Evolutionary conservation across 2,888 invertebrate genomes (phyloP), one percentile per base, ranked within the genome.

Genomic region (Daptonema setosum): DNA sequence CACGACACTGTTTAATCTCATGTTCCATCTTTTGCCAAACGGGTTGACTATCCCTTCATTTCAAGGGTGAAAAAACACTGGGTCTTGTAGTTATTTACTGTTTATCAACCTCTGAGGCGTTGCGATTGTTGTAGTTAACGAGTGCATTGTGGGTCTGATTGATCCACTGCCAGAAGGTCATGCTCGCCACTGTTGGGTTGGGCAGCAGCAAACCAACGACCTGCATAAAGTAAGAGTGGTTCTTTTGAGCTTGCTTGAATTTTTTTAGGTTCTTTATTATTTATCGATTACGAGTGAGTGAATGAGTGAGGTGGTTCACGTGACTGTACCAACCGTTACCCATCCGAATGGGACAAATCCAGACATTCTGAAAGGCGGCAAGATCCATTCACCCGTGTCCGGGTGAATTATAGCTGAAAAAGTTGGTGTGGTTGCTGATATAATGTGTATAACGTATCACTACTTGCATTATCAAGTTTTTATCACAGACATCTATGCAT

Each of bases 71-170:
- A 41, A 41, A 41, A 20, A 14, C 11, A 14, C 20, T 41, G 41
- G 11, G 20, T 41, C 41, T 11, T 41, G 11, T 14, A 20, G 11
- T 11, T 41, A 41, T 14, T 14, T 41, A 41, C 41, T 14, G 11
- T 41, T 11, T 41, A 41, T 20, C 41, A 14, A 74, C 75, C 69
- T 76, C 74, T 2, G 74, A 68, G 2, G 75, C 75, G 66, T 76
- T 76, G 58, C 75, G 64, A 65, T 76, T 76, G 50, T 75, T 67
- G 61, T 73, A 76, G 63, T 76, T 76, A 53, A 76, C 75, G 61
- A 72, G 72, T 1, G 76, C 76, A 61, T 76, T 76, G 63, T 76
- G 76, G 52, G 73, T 74, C 65, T 76, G 76, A 64, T 76, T 76
- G 53, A 76, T 61, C 74, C 74, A 75, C 62, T 76, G 76, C 75